Base-by-base conservation (phyloP, 2,113 vertebrate genomes). In the Oreocharis arfaki region DNA sequence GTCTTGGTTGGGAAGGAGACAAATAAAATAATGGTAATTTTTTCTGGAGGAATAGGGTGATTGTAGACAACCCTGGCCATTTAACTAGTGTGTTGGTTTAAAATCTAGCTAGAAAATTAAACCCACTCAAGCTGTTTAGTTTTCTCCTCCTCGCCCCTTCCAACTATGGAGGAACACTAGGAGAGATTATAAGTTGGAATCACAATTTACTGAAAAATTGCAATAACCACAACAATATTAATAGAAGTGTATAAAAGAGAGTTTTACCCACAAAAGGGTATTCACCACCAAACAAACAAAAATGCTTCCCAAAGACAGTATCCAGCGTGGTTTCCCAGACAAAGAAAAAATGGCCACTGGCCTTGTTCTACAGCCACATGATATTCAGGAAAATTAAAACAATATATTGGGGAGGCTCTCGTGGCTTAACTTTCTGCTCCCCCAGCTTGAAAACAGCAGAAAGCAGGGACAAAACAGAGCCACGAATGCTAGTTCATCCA, bases 351-450 rank as follows among this genome's bases (percentile, higher is more conserved):
- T 30, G 35, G 20, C 8, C 41, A 35, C 42, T 42, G 60, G 35
- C 42, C 24, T 9, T 49, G 16, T 30, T 17, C 11, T 17, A 13
- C 4, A 8, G 32, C 11, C 35, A 26, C 16, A 26, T 21, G 6
- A 6, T 16, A 35, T 49, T 67, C 35, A 57, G 26, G 11, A 49
- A 57, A 67, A 50, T 9, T 17, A 32, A 42, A 65, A 16, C 7
- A 20, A 11, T 17, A 13, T 6, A 5, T 11, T 0, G 0, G 8
- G 24, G 9, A 41, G 24, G 35, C 30, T 35, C 42, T n/a, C 0
- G 1, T n/a, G 70, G 16, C 6, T 42, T 42, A 35, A 32, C 3
- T 67, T 67, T 37, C 26, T 35, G 13, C 16, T 32, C 3, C 8
- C 13, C 5, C 26, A 35, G 24, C 24, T 42, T 50, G 32, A 49